Evolutionary conservation across 2,888 invertebrate species (phyloP), one percentile per base, ranked within the genome.

Genomic region (Philopedon plagiatum): DNA sequence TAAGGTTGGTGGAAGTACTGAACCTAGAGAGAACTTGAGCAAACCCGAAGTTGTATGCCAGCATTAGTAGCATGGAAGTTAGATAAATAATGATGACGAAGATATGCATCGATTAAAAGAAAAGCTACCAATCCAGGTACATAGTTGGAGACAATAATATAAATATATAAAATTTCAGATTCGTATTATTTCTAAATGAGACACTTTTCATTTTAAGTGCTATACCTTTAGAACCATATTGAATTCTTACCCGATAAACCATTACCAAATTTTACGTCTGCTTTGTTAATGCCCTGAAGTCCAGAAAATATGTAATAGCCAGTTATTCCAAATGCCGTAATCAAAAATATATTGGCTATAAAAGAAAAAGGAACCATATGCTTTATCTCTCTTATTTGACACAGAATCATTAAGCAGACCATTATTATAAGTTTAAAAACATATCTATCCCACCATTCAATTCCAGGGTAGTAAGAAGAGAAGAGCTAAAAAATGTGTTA

Each of bases 301-400:
- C 88, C 89, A 51, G 87, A 88, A 82, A 96, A 92, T 82, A 96
- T 89, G 82, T 94, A 96, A 82, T 93, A 94, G 81, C 96, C 89
- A 1, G 95, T 94, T 76, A 98, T 92, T 5, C 87, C 88, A 76
- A 98, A 91, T 1, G 95, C 83, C 0, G 80, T 85, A 0, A 93
- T 87, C 81, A 97, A 92, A 71, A 94, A 90, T 0, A 93, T 77
- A 82, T 98, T 98, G 54, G 98, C 98, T 37, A 95, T 85, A 66
- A 93, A 90, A 0, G 98, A 97, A 83, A 97, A 94, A 0, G 96
- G 95, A 4, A 97, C 95, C 80, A 98, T 87, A 82, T 91, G 92
- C 81, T 92, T 94, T 1, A 98, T 87, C 81, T 93, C 91, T 61
- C 94, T 85, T 61, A 95, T 91, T 83, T 92, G 92, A 64, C 91